phyloP scores from a whole-genome alignment of 2,888 invertebrate genomes.

The Ganaspis brasiliensis region DNA sequence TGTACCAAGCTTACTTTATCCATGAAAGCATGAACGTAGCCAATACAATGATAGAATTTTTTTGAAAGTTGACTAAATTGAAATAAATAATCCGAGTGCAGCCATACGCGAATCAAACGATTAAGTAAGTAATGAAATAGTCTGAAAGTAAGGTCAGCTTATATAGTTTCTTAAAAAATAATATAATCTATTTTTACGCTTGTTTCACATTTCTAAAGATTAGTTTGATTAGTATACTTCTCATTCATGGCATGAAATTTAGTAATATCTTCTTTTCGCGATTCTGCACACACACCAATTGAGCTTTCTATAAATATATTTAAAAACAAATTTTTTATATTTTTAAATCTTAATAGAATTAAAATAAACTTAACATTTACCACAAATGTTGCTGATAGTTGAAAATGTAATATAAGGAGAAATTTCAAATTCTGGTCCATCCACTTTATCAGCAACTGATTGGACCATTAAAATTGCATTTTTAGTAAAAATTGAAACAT shows the following conservation, averaged over 20 bases:
- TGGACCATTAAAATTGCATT: not conserved
- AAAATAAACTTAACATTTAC: too few species aligned
- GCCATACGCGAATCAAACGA: not conserved
- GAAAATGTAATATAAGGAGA: not conserved
- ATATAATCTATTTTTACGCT: too few species aligned
- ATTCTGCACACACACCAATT: not conserved
- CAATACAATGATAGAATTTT: not conserved
- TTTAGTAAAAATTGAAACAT: not conserved
- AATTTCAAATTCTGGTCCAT: not conserved
- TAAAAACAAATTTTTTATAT: too few species aligned
- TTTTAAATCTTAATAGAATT: too few species aligned
- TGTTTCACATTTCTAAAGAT: too few species aligned
- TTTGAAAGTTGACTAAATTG: constrained; percentile 1
- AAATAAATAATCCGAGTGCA: not conserved
- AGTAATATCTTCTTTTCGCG: not conserved
- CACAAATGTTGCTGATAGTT: not conserved
- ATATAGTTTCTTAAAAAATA: too few species aligned
- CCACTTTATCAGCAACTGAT: not conserved
- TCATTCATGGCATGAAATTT: not conserved
- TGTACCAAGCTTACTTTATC: not conserved
- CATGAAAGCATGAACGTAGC: not conserved
- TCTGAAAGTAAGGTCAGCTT: too few species aligned
- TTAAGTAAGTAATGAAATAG: too few species aligned
- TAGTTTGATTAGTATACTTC: not conserved
- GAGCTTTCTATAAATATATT: not conserved